A percentile compares a stretch with the other conserved stretches of the same genome.
phyloP scores from a whole-genome alignment of 2,888 invertebrate genomes.

The Dioctria linearis region DNA sequence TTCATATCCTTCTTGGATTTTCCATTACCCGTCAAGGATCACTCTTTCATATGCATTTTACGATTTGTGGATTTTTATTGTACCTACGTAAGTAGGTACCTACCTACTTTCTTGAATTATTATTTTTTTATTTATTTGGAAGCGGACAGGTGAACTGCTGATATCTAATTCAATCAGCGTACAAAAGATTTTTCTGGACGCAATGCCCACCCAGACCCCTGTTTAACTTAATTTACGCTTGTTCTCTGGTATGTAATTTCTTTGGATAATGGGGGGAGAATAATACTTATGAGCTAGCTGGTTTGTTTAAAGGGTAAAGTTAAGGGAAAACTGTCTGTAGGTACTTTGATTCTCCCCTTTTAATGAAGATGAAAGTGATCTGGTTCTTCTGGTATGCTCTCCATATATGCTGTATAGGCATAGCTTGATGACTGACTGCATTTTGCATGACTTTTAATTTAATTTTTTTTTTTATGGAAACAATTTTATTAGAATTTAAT shows the following conservation, averaged over 20 bases:
- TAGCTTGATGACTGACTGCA: no score
- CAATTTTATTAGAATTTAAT: no score
- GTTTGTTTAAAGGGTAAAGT: no score
- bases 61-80: constrained; percentile 19
- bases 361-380: constrained; percentile 7
- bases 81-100: no score
- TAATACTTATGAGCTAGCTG: no score
- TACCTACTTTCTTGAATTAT: constrained; percentile 14
- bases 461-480: no score
- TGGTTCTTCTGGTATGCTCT: background rate
- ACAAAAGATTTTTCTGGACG: constrained; percentile 39
- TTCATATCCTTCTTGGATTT: background rate
- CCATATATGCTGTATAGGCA: no score
- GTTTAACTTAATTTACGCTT: constrained; percentile 12
- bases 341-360: background rate
- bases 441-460: no score
- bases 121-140: constrained; percentile 15
- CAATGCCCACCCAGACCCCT: background rate
- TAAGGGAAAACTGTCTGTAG: no score
- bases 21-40: background rate
- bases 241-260: no score
- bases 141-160: background rate
- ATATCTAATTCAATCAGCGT: constrained; percentile 16
- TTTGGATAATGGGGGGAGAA: no score
- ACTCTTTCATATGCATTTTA: constrained; percentile 7